Conservation (phyloP, 1,140 invertebrate genomes). For the Calephelis virginiensis region DNA sequence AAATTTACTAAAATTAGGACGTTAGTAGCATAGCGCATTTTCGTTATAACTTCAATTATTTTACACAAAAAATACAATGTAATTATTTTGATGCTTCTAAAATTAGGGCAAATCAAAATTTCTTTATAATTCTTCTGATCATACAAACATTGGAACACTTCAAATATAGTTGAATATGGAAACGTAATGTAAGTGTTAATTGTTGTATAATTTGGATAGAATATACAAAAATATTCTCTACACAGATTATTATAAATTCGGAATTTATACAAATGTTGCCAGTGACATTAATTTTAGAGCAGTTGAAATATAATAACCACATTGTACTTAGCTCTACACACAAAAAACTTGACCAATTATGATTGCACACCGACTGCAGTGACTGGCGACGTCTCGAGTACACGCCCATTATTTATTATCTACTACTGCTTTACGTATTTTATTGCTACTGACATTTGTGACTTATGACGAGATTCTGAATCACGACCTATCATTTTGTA, state of each 20-base stretch:
- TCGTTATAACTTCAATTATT: not conserved
- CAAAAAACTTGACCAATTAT: constrained; percentile 43
- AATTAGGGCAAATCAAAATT: not conserved
- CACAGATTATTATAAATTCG: no score
- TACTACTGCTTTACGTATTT: constrained; percentile 62
- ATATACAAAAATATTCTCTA: no score
- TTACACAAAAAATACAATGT: not conserved
- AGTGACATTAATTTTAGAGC: not conserved
- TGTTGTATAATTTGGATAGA: no score
- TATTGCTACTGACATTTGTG: constrained; percentile 77
- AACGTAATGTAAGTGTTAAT: no score
- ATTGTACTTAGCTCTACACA: constrained; percentile 28
- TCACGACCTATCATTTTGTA: constrained; percentile 76
- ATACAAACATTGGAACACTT: no score
- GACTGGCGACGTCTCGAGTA: constrained; percentile 42
- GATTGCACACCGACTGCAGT: constrained; percentile 58
- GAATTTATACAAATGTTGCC: no score
- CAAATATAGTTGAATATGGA: no score
- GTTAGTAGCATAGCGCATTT: constrained; percentile 7
- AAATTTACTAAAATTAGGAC: constrained; percentile 7
- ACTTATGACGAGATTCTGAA: constrained; percentile 78
- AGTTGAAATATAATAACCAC: not conserved
- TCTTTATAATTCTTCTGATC: not conserved
- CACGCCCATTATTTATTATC: constrained; percentile 43
- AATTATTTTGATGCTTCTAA: not conserved